A percentile compares a stretch with the other conserved stretches of the same genome.
Evolutionary conservation across 2,888 invertebrate genomes (phyloP).

Genomic region (Geophilus truncorum): DNA sequence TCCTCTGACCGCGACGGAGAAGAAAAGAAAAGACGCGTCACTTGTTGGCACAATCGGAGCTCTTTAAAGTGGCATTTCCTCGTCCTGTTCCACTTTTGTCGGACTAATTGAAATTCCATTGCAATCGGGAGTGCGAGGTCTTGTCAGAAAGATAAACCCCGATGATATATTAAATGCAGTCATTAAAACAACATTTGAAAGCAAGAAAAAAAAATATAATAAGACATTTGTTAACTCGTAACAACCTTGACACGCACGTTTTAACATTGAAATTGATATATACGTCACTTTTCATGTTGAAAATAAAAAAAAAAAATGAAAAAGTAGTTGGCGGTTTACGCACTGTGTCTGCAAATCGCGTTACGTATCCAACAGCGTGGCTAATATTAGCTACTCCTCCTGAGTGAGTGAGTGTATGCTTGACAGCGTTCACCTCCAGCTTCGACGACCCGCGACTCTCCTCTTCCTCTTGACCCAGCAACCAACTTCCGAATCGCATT

Average conservation of each 20-base stretch:
- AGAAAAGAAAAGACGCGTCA: background rate
- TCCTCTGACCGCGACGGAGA: no score
- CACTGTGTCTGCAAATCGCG: background rate
- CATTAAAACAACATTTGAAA: background rate
- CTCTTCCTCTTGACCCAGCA: slow-evolving; percentile 1
- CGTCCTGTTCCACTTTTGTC: background rate
- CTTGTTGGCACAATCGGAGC: background rate
- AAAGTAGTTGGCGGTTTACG: background rate
- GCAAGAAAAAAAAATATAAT: background rate
- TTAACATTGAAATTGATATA: no score
- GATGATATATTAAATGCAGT: background rate
- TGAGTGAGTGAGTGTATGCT: background rate
- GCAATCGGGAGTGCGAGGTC: background rate
- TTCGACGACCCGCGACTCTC: background rate
- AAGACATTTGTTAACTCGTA: no score
- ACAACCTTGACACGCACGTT: no score
- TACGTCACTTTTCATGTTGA: no score
- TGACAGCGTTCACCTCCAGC: background rate
- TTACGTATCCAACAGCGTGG: background rate
- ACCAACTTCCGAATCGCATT: background rate
- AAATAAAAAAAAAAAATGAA: no score
- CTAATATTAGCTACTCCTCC: background rate
- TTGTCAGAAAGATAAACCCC: background rate
- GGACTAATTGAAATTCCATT: background rate
- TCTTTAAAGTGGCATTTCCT: slow-evolving; percentile 2